Conservation (phyloP, 1,140 invertebrate species). For the Phthorimaea operculella region DNA sequence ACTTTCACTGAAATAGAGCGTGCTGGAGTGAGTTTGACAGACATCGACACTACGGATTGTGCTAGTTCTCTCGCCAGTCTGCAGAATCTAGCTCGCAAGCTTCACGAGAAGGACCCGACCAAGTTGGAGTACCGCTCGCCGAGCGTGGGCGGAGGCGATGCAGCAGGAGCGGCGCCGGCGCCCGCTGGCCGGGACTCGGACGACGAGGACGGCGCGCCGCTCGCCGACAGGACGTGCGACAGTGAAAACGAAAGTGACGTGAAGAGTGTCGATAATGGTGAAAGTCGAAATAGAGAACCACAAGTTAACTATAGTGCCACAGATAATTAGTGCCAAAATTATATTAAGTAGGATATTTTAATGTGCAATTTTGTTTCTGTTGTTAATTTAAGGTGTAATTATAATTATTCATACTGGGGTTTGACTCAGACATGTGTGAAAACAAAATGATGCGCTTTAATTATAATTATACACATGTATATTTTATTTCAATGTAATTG, state of each 20-base stretch:
- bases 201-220: slow-evolving; percentile 48
- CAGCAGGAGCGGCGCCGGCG: slow-evolving; percentile 22
- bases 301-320: slow-evolving; percentile 68
- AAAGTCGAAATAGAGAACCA: slow-evolving; percentile 50
- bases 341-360: slow-evolving; percentile 67
- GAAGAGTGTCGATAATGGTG: slow-evolving; percentile 56
- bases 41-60: slow-evolving; percentile 94
- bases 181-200: slow-evolving; percentile 48
- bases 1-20: slow-evolving; percentile 95
- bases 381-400: slow-evolving; percentile 48
- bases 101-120: slow-evolving; percentile 84
- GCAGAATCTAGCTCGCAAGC: slow-evolving; percentile 80
- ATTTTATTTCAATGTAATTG: slow-evolving; percentile 43
- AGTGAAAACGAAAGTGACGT: slow-evolving; percentile 52
- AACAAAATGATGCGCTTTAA: slow-evolving; percentile 65
- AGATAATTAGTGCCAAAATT: slow-evolving; percentile 70
- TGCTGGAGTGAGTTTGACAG: slow-evolving; percentile 88
- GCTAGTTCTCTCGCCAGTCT: slow-evolving; percentile 90
- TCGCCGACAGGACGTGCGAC: slow-evolving; percentile 41
- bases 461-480: slow-evolving; percentile 50
- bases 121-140: slow-evolving; percentile 75
- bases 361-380: slow-evolving; percentile 68
- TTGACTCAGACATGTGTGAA: slow-evolving; percentile 52
- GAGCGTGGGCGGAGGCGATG: slow-evolving; percentile 12
- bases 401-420: slow-evolving; percentile 54